Evolutionary conservation across 1,140 invertebrate species (phyloP).

Genomic region (Eriocheir sinensis): DNA sequence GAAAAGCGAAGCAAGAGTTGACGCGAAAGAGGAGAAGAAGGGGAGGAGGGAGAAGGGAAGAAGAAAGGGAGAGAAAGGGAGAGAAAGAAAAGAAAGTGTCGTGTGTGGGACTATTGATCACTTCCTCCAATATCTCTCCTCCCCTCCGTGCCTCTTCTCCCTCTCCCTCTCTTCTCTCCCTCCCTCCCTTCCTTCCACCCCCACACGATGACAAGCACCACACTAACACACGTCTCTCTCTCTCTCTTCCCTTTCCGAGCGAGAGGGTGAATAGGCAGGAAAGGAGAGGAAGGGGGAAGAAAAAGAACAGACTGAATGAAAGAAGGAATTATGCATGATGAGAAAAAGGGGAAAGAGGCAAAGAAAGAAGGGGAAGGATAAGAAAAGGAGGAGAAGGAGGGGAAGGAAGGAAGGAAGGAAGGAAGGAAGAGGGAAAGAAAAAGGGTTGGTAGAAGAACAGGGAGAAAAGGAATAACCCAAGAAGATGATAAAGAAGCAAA

Average conservation of each 20-base stretch:
- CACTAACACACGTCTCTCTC: too few relatives aligned
- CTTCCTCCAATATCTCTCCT: background rate
- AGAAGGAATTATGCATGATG: too few relatives aligned
- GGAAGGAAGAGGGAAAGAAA: background rate
- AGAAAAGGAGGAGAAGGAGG: background rate
- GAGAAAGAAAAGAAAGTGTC: background rate
- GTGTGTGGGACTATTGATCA: slow-evolving; percentile 1
- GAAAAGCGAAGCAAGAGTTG: too few relatives aligned
- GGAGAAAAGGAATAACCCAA: too few relatives aligned
- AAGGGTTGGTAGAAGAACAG: too few relatives aligned
- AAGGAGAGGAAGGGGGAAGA: too few relatives aligned
- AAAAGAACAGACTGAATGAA: too few relatives aligned
- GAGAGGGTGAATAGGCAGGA: too few relatives aligned
- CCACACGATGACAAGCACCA: background rate
- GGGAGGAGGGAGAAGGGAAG: background rate
- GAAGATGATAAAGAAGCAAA: too few relatives aligned
- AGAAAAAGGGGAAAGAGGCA: too few relatives aligned
- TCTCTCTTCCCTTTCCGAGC: too few relatives aligned
- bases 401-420: background rate
- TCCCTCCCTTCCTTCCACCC: background rate
- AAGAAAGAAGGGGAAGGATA: background rate
- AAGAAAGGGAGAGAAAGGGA: background rate
- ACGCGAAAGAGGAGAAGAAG: too few relatives aligned
- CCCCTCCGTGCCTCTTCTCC: background rate
- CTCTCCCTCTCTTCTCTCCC: background rate